Conservation (phyloP, 2,888 invertebrate species). For the Clunio marinus region DNA sequence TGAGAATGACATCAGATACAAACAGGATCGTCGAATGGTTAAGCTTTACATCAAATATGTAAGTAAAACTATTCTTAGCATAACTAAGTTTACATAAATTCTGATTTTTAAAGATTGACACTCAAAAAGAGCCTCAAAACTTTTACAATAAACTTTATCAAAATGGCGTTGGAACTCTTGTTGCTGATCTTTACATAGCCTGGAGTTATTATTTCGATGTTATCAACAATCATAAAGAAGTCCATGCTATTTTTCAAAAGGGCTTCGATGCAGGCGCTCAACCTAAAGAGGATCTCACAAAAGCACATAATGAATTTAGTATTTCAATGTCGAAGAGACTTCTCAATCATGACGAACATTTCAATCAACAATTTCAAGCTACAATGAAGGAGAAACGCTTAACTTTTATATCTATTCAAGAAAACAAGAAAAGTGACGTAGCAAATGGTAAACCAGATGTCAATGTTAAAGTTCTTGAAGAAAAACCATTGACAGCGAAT, state of each 20-base stretch:
- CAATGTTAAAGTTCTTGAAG: constrained; percentile 43
- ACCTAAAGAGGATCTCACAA: constrained; percentile 71
- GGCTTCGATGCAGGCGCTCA: constrained; percentile 75
- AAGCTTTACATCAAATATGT: constrained; percentile 91
- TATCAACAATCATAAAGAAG: constrained; percentile 73
- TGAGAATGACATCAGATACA: constrained; percentile 73
- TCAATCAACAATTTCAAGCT: constrained; percentile 55
- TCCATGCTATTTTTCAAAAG: constrained; percentile 73
- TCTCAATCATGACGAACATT: constrained; percentile 55
- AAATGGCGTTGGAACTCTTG: constrained; percentile 74
- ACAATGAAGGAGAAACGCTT: constrained; percentile 67
- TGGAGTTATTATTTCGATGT: constrained; percentile 88
- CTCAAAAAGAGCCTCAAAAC: constrained; percentile 68
- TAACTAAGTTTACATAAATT: constrained; percentile 6
- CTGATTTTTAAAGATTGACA: constrained; percentile 62
- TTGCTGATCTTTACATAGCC: constrained; percentile 79
- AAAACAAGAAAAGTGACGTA: constrained; percentile 60
- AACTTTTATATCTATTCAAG: constrained; percentile 69
- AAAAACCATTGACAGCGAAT: constrained; percentile 42
- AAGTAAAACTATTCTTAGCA: constrained; percentile 55
- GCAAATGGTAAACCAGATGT: constrained; percentile 56
- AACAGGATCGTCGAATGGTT: constrained; percentile 80
- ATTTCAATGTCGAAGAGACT: constrained; percentile 48
- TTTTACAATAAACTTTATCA: constrained; percentile 77
- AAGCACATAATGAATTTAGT: constrained; percentile 65